Conservation (phyloP, 2,113 vertebrate genomes). For the mouse (Mus musculus) region GRCm39 chr13:29997001-29997500, state of each 20-base stretch:
- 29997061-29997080: conserved; percentile 18
- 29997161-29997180: background rate
- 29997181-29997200: background rate
- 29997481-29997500: background rate
- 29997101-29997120: background rate
- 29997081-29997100: background rate
- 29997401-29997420: background rate
- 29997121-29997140: background rate
- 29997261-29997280: background rate
- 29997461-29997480: background rate
- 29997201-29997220: background rate
- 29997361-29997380: background rate
- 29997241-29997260: conserved; percentile 51
- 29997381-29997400: background rate
- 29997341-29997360: conserved; percentile 48
- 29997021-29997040: background rate
- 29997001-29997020: background rate
- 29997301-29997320: background rate
- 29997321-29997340: conserved; percentile 39
- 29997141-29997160: background rate
- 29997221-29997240: background rate
- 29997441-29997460: background rate
- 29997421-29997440: background rate
- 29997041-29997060: conserved; percentile 3
- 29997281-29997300: conserved; percentile 36